Evolutionary conservation across 2,888 invertebrate species (phyloP), one percentile per base, ranked within the genome.

Genomic region (Lasioglossum zephyrum): DNA sequence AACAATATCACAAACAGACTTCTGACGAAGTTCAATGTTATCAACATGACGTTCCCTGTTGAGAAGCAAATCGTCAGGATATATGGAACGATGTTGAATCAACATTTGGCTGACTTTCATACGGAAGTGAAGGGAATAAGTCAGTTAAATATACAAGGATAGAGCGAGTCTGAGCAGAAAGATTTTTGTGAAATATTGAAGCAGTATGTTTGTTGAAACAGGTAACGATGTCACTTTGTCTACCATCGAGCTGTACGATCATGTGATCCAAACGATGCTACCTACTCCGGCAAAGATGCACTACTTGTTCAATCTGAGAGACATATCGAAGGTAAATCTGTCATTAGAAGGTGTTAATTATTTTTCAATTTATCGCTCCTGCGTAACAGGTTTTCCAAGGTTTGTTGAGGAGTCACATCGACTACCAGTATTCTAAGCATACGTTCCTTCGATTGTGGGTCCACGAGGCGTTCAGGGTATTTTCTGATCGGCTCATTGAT

Each of bases 281-380:
- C 98, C 99, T 0, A 98, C 98, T 0, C 98, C 98, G 0, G 96
- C 97, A 84, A 99, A 98, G 95, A 98, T 98, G 94, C 98, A 99
- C 95, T 99, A 99, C 92, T 95, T 98, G 60, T 99, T 98, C 95
- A 98, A 98, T 95, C 95, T 99, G 92, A 95, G 98, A 89, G 98
- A 98, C 92, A 98, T 99, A 89, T 98, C 98, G 1, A 98, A 97
- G 96, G 97, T 98, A 90, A 86, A 76, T 13, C 1, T 39, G 39
- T 41, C 3, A 3, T 2, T 26, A 13, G 18, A 41, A 26, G 5
- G 0, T 22, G 11, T 22, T 22, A 4, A 22, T 22, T 8, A 22
- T 16, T 63, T 26, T 31, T 22, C 4, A 39, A 57, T 18, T n/a
- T 22, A 18, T 11, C 26, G 41, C 36, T 63, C 16, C 16, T 13